Conservation (phyloP, 2,113 vertebrate genomes). For the Oostethus manadensis region DNA sequence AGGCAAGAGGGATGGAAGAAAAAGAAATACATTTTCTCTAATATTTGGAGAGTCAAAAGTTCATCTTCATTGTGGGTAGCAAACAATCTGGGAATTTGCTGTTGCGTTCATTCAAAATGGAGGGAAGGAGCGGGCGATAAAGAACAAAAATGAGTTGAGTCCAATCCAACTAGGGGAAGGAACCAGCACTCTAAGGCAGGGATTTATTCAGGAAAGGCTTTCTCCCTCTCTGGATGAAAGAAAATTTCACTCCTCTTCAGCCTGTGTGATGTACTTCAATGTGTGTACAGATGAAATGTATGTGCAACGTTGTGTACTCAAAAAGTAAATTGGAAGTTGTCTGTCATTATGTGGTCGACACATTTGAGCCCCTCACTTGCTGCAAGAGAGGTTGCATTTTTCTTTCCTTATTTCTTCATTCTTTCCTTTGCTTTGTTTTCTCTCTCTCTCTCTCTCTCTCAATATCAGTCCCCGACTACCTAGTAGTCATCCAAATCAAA, state of each 20-base stretch:
- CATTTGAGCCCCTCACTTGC: slow-evolving; percentile 65
- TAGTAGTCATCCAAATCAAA: slow-evolving; percentile 99
- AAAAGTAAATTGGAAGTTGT: slow-evolving; percentile 65
- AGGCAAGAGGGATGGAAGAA: slow-evolving; percentile 34
- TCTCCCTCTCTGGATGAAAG: slow-evolving; percentile 68
- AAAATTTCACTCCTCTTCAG: slow-evolving; percentile 68
- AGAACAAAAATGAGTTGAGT: slow-evolving; percentile 78
- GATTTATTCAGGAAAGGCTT: slow-evolving; percentile 73
- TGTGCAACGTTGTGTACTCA: slow-evolving; percentile 61
- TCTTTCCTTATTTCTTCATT: slow-evolving; percentile 66
- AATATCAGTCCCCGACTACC: slow-evolving; percentile 89
- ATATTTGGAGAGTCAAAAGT: slow-evolving; percentile 81
- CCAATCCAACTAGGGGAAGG: slow-evolving; percentile 88
- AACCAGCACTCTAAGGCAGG: slow-evolving; percentile 98
- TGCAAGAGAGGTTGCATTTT: slow-evolving; percentile 69
- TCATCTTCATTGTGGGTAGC: slow-evolving; percentile 66
- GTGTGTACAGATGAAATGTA: slow-evolving; percentile 58
- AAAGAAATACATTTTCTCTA: slow-evolving; percentile 69
- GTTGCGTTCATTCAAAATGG: slow-evolving; percentile 87
- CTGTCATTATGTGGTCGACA: slow-evolving; percentile 67
- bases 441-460: slow-evolving; percentile 44
- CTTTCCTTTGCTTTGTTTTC: slow-evolving; percentile 55
- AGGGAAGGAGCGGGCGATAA: slow-evolving; percentile 37
- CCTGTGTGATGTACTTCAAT: slow-evolving; percentile 56
- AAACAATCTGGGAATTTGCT: slow-evolving; percentile 73